Conservation (phyloP, 2,113 vertebrate species). For the Upupa epops region DNA sequence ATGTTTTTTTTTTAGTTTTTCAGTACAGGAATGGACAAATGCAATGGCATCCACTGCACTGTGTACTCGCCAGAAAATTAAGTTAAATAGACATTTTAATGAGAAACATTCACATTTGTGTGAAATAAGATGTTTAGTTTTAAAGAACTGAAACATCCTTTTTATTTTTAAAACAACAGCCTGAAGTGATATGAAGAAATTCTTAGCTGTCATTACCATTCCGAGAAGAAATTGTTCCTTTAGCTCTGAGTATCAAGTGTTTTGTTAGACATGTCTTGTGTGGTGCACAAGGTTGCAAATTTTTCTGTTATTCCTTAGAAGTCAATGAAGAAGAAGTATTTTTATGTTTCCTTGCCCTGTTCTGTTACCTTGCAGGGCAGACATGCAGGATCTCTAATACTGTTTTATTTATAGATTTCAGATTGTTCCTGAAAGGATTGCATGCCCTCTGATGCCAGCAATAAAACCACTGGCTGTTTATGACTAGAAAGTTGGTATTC, state of each 20-base stretch:
- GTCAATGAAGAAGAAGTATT: background rate
- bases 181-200: background rate
- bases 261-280: background rate
- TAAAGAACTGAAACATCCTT: background rate
- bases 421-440: background rate
- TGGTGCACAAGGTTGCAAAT: background rate
- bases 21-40: background rate
- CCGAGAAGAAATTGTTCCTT: background rate
- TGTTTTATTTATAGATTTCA: conserved; percentile 15
- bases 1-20: background rate
- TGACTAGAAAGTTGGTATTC: conserved; percentile 3
- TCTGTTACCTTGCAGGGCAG: background rate
- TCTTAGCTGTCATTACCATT: background rate
- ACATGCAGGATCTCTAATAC: background rate
- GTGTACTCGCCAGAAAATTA: background rate
- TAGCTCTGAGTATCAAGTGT: background rate
- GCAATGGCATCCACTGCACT: background rate
- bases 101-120: background rate
- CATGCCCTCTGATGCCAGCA: background rate
- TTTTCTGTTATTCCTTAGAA: background rate
- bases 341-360: background rate
- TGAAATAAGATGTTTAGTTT: background rate
- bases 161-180: conserved; percentile 2
- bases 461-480: conserved; percentile 6
- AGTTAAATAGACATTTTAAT: background rate